Conservation (phyloP, 2,113 vertebrate genomes). For the Herpailurus yagouaroundi region DNA sequence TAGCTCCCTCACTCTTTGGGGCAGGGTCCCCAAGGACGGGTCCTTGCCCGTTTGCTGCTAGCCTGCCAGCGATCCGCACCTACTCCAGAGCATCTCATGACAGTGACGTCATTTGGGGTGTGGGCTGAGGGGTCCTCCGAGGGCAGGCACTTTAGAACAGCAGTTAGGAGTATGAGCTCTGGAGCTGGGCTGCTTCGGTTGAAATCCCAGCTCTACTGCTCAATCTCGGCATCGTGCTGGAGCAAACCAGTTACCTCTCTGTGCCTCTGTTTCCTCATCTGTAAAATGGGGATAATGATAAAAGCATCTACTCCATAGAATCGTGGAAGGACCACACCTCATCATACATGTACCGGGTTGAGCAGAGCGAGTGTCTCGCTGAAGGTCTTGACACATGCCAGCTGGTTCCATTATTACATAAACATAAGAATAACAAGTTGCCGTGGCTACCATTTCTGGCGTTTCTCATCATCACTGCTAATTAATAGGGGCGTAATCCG, state of each 20-base stretch:
- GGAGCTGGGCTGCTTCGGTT: background rate
- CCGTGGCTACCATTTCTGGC: background rate
- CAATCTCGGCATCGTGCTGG: background rate
- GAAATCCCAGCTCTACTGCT: background rate
- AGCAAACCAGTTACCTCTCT: background rate
- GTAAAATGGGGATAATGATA: background rate
- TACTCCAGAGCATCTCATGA: accelerated
- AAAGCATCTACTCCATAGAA: background rate
- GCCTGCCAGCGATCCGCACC: accelerated
- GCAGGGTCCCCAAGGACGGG: background rate
- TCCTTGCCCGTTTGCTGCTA: background rate
- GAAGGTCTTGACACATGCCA: background rate
- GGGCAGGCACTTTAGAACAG: background rate
- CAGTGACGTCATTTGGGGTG: background rate
- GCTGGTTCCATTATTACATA: background rate
- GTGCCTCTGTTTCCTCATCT: background rate
- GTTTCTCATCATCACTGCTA: background rate
- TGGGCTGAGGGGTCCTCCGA: background rate
- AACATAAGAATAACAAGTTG: background rate
- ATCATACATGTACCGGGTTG: background rate
- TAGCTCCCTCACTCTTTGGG: background rate
- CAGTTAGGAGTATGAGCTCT: background rate
- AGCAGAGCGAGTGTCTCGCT: background rate
- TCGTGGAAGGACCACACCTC: background rate
- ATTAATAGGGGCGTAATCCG: background rate